phyloP scores from a whole-genome alignment of 2,888 invertebrate species.

The Chrysolina oricalcia region DNA sequence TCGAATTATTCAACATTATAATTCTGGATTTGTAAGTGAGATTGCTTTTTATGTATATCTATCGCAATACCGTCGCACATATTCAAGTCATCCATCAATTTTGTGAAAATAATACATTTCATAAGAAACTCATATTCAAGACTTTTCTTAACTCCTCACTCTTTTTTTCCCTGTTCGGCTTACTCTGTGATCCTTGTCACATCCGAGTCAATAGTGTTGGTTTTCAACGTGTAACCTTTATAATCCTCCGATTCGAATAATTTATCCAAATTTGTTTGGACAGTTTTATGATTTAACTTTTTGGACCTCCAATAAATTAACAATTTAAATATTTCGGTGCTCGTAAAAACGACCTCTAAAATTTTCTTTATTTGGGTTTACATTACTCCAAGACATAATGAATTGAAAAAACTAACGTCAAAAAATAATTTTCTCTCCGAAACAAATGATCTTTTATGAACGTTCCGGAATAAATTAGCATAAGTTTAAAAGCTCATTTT shows the following conservation, averaged over 20 bases:
- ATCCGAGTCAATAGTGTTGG: not conserved
- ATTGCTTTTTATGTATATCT: too few relatives aligned
- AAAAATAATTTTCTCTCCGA: conserved; percentile 47
- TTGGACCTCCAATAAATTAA: conserved; percentile 35
- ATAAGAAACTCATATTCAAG: too few relatives aligned
- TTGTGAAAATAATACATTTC: too few relatives aligned
- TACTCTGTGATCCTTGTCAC: too few relatives aligned
- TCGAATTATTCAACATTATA: too few relatives aligned
- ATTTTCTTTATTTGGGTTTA: conserved; percentile 58
- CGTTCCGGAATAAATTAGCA: conserved; percentile 57
- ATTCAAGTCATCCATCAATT: too few relatives aligned
- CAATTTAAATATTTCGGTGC: conserved; percentile 47
- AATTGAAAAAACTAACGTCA: conserved; percentile 46
- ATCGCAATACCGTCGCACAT: too few relatives aligned
- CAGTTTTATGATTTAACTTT: conserved; percentile 41
- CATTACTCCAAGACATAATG: conserved; percentile 48
- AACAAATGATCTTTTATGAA: conserved; percentile 47
- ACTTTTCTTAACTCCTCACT: too few relatives aligned
- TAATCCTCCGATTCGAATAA: not conserved
- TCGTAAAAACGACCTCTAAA: conserved; percentile 56
- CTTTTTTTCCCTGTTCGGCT: too few relatives aligned
- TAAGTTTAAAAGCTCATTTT: conserved; percentile 53
- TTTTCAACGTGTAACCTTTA: too few relatives aligned
- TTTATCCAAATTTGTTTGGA: conserved; percentile 38
- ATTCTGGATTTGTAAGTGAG: too few relatives aligned